These are phyloP conservation scores for Pocillopora verrucosa DNA, from an alignment of 64 coral and sea anemone genomes.

Conservation along the genomic window DNA sequence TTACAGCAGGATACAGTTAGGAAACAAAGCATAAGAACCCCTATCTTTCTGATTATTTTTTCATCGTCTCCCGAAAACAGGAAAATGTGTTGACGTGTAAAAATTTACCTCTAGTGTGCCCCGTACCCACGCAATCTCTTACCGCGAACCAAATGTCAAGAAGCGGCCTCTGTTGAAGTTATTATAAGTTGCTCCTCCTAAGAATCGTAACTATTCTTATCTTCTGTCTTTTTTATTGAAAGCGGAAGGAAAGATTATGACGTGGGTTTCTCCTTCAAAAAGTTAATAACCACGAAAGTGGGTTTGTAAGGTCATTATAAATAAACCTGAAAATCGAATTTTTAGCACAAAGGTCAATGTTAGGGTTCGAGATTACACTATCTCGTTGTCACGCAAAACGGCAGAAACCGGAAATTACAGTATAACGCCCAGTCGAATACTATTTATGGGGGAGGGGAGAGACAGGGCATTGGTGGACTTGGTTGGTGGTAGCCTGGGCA, in stretches of 20 bases:
- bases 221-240: background rate
- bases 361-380: background rate
- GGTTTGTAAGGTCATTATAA: background rate
- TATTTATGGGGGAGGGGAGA: no score
- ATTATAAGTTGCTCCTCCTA: no score
- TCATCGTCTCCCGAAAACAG: background rate
- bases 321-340: no score
- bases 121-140: background rate
- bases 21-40: no score
- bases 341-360: conserved; percentile 6
- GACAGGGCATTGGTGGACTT: no score
- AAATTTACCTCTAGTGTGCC: background rate
- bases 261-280: background rate
- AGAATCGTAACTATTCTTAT: background rate
- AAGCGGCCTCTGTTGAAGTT: no score
- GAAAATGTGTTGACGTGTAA: background rate
- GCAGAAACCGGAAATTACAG: background rate
- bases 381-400: background rate
- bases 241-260: background rate
- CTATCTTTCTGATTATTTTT: background rate
- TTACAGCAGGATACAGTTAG: no score
- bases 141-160: background rate
- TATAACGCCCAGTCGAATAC: no score
- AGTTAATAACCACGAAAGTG: background rate
- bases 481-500: no score